Evolutionary conservation across 2,797 vertebrate species (phyloP).

Genomic region (Amblyopsis hoosieri): DNA sequence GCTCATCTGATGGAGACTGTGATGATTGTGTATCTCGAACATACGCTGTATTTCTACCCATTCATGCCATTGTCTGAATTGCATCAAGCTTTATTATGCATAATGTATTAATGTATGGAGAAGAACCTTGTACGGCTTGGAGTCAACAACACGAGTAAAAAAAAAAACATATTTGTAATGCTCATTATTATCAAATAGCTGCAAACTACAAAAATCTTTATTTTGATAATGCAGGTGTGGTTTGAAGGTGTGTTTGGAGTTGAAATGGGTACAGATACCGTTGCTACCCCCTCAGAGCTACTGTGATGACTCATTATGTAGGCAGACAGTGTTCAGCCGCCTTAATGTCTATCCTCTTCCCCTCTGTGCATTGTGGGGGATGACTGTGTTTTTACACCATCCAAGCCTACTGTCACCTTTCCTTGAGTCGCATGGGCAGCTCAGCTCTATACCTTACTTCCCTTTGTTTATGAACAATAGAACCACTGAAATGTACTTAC

Average conservation of each 20-base stretch:
- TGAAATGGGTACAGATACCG: constrained; percentile 26
- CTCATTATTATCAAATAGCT: constrained; percentile 2
- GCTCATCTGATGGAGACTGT: constrained; percentile 10
- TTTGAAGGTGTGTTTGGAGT: constrained; percentile 14
- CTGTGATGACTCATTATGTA: constrained; percentile 69
- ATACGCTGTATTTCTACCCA: not conserved
- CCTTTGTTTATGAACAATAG: too few species aligned
- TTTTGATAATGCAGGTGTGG: constrained; percentile 41
- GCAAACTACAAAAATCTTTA: constrained; percentile 30
- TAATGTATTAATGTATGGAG: too few species aligned
- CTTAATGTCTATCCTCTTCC: constrained; percentile 72
- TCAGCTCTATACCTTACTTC: not conserved
- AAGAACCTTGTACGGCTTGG: not conserved
- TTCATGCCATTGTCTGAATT: too few species aligned
- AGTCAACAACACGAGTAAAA: not conserved
- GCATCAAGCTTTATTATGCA: too few species aligned
- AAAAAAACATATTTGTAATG: constrained; percentile 6
- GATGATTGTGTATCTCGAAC: constrained; percentile 26
- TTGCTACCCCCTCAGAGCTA: constrained; percentile 54
- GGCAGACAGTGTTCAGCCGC: constrained; percentile 70
- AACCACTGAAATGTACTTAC: constrained; percentile 17
- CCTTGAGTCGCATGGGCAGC: constrained; percentile 23
- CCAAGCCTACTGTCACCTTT: constrained; percentile 24
- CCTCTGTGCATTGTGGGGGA: constrained; percentile 66
- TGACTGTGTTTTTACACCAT: constrained; percentile 68